phyloP scores from a whole-genome alignment of 2,113 vertebrate genomes.

The Ciconia stormi region DNA sequence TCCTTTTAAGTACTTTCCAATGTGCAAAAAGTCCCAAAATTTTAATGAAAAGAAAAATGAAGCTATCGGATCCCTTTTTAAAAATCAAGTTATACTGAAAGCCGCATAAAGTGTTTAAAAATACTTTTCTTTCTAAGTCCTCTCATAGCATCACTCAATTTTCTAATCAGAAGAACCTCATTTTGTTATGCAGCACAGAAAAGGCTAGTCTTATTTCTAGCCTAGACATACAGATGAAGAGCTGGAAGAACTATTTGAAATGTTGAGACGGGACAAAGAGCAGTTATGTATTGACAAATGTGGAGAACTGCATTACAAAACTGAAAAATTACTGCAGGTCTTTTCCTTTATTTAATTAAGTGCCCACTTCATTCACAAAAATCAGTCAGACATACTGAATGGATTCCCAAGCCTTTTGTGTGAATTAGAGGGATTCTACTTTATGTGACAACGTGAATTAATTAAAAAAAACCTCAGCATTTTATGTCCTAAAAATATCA shows the following conservation, averaged over 20 bases:
- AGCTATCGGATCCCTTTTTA: not conserved
- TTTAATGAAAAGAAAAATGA: not conserved
- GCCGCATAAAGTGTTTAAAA: not conserved
- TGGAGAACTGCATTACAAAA: not conserved
- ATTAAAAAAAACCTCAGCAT: not conserved
- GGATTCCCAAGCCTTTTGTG: not conserved
- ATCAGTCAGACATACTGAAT: not conserved
- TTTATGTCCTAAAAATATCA: constrained; percentile 36
- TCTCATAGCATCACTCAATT: not conserved
- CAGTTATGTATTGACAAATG: not conserved
- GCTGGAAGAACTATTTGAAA: not conserved
- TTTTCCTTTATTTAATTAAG: not conserved
- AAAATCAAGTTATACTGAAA: not conserved
- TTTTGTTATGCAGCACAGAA: not conserved
- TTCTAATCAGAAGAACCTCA: not conserved
- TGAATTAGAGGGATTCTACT: not conserved
- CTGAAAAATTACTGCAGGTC: not conserved
- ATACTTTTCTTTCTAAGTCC: not conserved
- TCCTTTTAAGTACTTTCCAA: not conserved
- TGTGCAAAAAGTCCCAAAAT: not conserved
- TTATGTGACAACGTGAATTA: not conserved
- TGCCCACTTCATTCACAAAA: not conserved
- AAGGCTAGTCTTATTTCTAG: not conserved
- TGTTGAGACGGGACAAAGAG: not conserved
- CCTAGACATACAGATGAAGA: not conserved